Base-by-base conservation (phyloP, 2,113 vertebrate genomes). In the Tachysurus fulvidraco region DNA sequence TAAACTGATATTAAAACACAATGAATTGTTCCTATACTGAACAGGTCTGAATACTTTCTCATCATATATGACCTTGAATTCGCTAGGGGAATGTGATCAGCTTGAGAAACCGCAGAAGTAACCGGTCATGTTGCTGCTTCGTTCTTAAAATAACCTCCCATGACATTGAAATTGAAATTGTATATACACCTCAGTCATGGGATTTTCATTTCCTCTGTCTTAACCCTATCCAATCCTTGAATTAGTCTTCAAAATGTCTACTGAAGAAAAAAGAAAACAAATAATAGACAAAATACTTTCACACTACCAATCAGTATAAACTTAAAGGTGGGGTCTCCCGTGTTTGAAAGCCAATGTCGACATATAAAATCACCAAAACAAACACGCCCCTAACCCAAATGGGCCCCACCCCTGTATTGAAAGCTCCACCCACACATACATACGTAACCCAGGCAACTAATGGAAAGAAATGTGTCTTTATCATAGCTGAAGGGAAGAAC, bases 71-170 rank as follows among this genome's bases (percentile, higher is more conserved):
- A 59, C 83, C 54, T 74, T 74, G 30, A 30, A 46, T 60, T 8
- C 55, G 19, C 21, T 62, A 17, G 2, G 36, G 55, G 67, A 60
- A 84, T 83, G 64, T 83, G 46, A 83, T 83, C 11, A 67, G 62
- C 64, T 76, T 84, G 83, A n/a, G 69, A 41, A 74, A 60, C 30
- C 83, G 57, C 57, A 64, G 71, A 77, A 85, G 28, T 62, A 77
- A 46, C 41, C 9, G 57, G 57, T 76, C 55, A 50, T 77, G 19
- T 83, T 76, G 41, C 55, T 62, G 41, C 57, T n/a, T 19, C 50
- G 23, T 64, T 77, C 71, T 12, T 54, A 54, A 85, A 85, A 85
- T 85, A 78, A 28, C 59, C 5, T 52, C 12, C 25, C 69, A 23
- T 28, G 21, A 77, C n/a, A 55, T 78, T 54, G 13, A 54, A 52